A percentile compares a stretch with the other conserved stretches of the same genome.
phyloP scores from a whole-genome alignment of 2,113 vertebrate genomes.

The Ascaphus truei region DNA sequence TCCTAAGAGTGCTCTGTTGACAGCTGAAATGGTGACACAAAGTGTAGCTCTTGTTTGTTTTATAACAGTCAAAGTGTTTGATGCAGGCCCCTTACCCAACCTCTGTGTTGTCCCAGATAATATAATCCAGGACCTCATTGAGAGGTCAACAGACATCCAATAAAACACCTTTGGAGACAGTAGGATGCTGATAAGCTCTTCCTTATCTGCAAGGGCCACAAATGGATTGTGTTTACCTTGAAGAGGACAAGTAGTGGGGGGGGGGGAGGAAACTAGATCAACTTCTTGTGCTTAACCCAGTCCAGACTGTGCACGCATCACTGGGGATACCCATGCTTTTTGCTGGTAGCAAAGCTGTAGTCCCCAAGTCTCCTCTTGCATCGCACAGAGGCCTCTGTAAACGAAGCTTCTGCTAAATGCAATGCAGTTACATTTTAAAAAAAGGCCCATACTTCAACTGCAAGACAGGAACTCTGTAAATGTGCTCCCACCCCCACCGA shows the following conservation, averaged over 20 bases:
- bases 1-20: conserved; percentile 9
- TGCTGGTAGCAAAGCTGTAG: too few species aligned
- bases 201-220: not conserved
- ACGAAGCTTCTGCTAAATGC: conserved; percentile 40
- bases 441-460: conserved; percentile 40
- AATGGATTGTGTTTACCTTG: not conserved
- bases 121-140: conserved; percentile 30
- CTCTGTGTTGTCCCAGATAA: conserved; percentile 42
- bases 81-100: conserved; percentile 40
- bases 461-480: conserved; percentile 34
- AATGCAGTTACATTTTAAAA: conserved; percentile 43
- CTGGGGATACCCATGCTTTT: too few species aligned
- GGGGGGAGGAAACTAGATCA: too few species aligned
- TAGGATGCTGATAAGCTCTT: conserved; percentile 12
- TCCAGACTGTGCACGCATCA: too few species aligned
- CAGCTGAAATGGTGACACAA: conserved; percentile 39
- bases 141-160: conserved; percentile 9
- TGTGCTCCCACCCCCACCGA: conserved; percentile 51
- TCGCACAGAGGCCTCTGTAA: not conserved
- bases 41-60: conserved; percentile 40
- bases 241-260: not conserved
- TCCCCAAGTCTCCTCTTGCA: too few species aligned
- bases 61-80: conserved; percentile 44
- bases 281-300: too few species aligned
- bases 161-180: conserved; percentile 36